Conservation (phyloP, 1,140 invertebrate species). For the Hydropsyche tenuis region DNA sequence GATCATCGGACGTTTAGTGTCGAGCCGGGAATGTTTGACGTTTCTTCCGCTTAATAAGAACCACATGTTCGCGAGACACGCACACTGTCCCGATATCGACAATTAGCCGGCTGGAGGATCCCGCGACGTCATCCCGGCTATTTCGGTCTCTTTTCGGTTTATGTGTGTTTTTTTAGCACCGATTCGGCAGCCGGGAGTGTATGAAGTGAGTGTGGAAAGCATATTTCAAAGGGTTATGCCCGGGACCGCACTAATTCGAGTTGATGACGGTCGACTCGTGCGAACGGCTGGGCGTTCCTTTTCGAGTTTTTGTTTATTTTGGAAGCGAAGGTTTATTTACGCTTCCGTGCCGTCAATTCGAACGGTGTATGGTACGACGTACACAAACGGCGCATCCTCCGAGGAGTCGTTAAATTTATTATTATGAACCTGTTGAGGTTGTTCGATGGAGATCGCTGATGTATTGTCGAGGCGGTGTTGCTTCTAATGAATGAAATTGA, state of each 20-base stretch:
- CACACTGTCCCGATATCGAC: background rate
- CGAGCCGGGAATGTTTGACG: slow-evolving; percentile 45
- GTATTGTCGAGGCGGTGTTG: no score
- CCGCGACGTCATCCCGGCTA: slow-evolving; percentile 5
- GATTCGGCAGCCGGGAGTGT: background rate
- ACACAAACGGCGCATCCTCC: background rate
- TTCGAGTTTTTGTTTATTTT: slow-evolving; percentile 14
- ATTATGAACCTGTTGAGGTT: background rate
- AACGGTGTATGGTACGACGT: background rate
- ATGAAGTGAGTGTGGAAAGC: slow-evolving; percentile 27
- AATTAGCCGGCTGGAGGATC: slow-evolving; percentile 18
- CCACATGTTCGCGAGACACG: slow-evolving; percentile 40
- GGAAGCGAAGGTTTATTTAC: slow-evolving; percentile 12
- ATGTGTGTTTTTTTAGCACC: background rate
- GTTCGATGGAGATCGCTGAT: no score
- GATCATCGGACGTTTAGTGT: slow-evolving; percentile 28
- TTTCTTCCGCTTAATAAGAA: slow-evolving; percentile 47
- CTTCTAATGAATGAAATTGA: no score
- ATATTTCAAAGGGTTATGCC: slow-evolving; percentile 38
- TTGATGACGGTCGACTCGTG: slow-evolving; percentile 25
- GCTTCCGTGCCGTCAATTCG: slow-evolving; percentile 8
- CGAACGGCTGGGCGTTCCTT: background rate
- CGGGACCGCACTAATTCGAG: slow-evolving; percentile 32
- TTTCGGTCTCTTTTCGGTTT: background rate
- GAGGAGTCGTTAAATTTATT: background rate